Base-by-base conservation (phyloP, 2,888 invertebrate species). In the Nomada ferruginata region DNA sequence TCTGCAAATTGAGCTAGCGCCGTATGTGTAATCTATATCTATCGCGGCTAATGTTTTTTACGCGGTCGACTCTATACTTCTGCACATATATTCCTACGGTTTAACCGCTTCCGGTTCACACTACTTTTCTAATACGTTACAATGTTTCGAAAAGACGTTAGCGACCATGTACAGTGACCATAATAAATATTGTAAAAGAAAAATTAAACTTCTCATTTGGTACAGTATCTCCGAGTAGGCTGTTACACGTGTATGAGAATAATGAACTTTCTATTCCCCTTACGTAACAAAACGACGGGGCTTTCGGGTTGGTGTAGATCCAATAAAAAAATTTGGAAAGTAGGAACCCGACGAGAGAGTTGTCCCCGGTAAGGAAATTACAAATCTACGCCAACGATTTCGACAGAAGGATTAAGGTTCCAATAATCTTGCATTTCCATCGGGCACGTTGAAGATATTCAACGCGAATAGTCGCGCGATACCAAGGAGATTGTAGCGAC, bases 1-100 rank as follows among this genome's bases (percentile, higher is more conserved):
- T 82, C 68, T 72, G 76, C 71, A 23, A 73, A 79, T 83, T 72
- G 64, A 79, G 61, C 70, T 63, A 65, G 72, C 80, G 64, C 76
- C 57, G 70, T 53, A 53, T 72, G 57, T 72, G 53, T 77, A 76
- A 74, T 74, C 69, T 61, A 47, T 47, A 78, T 74, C 71, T 68
- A 68, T 61, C 66, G 44, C 55, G 75, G 47, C 55, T 55, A 78
- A 78, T 55, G 50, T 66, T 36, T 66, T 55, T 23, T 50, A 52
- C 61, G 23, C 63, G 55, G 50, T 59, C 36, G 15, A 53, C 29
- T 47, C 20, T 23, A 57, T 18, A 3, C 18, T 52, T 50, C 3
- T 36, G 9, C n/a, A 9, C 42, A 20, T 63, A 36, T 52, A 52
- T 29, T 9, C 26, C 3, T 44, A 52, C 20, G 53, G 18, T 52